Evolutionary conservation across 2,888 invertebrate genomes (phyloP), one percentile per base, ranked within the genome.

Genomic region (Creontiades dilutus): DNA sequence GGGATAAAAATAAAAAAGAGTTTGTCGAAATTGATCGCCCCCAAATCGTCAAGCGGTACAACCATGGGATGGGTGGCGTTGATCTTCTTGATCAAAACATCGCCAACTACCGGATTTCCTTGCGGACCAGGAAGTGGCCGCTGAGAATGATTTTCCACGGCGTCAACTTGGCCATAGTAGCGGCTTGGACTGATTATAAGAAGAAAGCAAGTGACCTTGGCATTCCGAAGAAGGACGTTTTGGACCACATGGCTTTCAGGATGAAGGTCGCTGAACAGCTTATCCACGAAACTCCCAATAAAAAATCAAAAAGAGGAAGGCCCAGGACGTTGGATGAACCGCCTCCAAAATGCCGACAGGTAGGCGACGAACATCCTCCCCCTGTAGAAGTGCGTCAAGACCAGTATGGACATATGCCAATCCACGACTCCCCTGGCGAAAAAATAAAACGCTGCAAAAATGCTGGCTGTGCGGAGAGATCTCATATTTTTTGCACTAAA

Each of bases 31-130:
- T 90, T 46, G 48, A 61, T 47, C 81, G 82, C 19, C 90, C 90
- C 57, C 86, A 90, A 68, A n/a, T 90, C 11, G 89, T 90, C n/a
- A 90, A 82, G 76, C 23, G 47, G 19, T 90, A 90, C 61, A 90
- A 90, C 57, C 82, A 82, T 55, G 88, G 76, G 76, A 89, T 90
- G 90, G 90, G 88, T 23, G 90, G 90, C 9, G 90, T 90, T 13
- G 89, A 90, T 28, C 90, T 84, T 11, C 80, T 90, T 14, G 90
- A 90, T 68, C 90, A 90, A 82, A 57, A 86, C 27, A 90, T 90
- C n/a, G 48, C 52, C 11, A 52, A 55, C 19, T 90, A 90, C 76
- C 37, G 88, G 48, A 90, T 90, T 46, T 90, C 48, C 14, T 11
- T 84, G 12, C n/a, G 84, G 12, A 88, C 89, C n/a, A 85, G 61